These are phyloP conservation scores for Heterotis niloticus DNA, from an alignment of 2,113 vertebrate genomes.

Conservation along the genomic window DNA sequence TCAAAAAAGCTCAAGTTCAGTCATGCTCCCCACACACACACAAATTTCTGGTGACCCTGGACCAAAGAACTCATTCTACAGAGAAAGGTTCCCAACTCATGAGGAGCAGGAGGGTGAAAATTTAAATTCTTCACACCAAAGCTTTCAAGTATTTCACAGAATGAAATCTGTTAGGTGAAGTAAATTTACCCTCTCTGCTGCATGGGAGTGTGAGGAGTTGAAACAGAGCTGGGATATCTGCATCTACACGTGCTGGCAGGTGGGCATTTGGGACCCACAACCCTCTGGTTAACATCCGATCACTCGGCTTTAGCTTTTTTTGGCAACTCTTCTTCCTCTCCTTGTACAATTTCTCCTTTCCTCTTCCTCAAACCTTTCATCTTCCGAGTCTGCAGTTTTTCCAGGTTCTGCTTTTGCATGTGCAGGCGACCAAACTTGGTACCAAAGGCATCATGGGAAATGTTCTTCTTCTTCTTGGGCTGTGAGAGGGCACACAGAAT, in stretches of 20 bases:
- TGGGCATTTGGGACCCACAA: neutral
- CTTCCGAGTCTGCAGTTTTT: slow-evolving; percentile 87
- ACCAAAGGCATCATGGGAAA: slow-evolving; percentile 86
- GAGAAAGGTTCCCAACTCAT: too few species aligned
- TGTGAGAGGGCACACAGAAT: slow-evolving; percentile 46
- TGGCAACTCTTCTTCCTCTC: slow-evolving; percentile 41
- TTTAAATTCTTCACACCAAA: too few species aligned
- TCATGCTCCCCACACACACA: too few species aligned
- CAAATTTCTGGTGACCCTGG: too few species aligned
- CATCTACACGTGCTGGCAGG: too few species aligned
- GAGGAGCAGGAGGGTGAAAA: too few species aligned
- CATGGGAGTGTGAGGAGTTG: neutral
- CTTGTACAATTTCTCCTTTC: slow-evolving; percentile 49
- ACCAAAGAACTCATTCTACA: too few species aligned
- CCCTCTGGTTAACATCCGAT: slow-evolving; percentile 38
- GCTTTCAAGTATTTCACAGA: too few species aligned
- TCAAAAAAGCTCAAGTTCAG: too few species aligned
- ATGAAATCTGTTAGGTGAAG: too few species aligned
- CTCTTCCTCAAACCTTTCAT: slow-evolving; percentile 92
- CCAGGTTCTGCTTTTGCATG: slow-evolving; percentile 94
- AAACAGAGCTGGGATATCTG: too few species aligned
- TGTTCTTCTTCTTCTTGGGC: slow-evolving; percentile 94
- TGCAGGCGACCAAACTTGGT: slow-evolving; percentile 86
- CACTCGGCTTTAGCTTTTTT: slow-evolving; percentile 63
- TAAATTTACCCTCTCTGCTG: neutral